phyloP scores from a whole-genome alignment of 2,113 vertebrate species.

The Caranx melampygus region DNA sequence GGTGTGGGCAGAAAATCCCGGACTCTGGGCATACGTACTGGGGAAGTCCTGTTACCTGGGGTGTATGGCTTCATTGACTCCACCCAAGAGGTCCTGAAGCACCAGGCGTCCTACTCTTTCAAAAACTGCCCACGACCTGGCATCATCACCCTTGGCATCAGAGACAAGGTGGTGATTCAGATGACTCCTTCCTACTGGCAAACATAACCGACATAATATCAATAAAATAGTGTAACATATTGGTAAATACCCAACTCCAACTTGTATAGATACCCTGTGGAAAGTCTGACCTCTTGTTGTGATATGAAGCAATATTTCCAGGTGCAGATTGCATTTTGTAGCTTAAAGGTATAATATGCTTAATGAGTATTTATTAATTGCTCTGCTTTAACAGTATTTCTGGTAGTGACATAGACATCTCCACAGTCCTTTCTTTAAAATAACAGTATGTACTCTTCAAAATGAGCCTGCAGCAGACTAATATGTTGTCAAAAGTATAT shows the following conservation, averaged over 20 bases:
- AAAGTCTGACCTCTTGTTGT: not conserved
- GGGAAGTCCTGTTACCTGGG: constrained; percentile 69
- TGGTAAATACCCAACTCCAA: not conserved
- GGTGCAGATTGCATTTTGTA: not conserved
- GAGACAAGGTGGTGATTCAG: constrained; percentile 76
- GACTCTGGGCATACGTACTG: constrained; percentile 48
- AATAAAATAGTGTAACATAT: not conserved
- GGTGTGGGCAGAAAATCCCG: constrained; percentile 73
- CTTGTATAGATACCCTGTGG: not conserved
- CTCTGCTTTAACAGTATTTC: not conserved
- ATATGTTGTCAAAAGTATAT: not conserved
- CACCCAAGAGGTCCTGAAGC: constrained; percentile 69
- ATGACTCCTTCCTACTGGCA: not conserved
- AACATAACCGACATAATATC: not conserved
- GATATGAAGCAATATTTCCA: not conserved
- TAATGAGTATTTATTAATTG: not conserved
- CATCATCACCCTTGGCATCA: constrained; percentile 61
- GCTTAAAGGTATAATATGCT: not conserved
- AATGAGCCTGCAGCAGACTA: not conserved
- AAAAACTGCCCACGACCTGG: constrained; percentile 75
- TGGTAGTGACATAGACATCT: not conserved
- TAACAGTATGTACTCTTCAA: not conserved
- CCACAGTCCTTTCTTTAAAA: constrained; percentile 2
- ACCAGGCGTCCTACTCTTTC: constrained; percentile 75
- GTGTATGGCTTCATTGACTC: constrained; percentile 75